These are phyloP conservation scores for Iselma pallidipennis DNA, from an alignment of 2,888 invertebrate genomes.

Conservation along the genomic window DNA sequence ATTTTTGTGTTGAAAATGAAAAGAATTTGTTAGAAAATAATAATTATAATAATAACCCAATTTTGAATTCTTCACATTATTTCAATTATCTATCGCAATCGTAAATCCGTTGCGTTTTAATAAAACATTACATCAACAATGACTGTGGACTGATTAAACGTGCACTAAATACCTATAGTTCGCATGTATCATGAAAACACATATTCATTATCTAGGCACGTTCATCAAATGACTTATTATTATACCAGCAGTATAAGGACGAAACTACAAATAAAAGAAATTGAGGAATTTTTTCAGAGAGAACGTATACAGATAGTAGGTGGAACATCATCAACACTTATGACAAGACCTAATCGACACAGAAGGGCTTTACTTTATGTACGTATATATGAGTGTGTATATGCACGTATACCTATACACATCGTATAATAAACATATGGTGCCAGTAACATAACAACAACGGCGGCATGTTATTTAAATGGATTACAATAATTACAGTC, in stretches of 20 bases:
- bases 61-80: no score
- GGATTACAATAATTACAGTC: constrained; percentile 33
- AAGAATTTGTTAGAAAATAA: no score
- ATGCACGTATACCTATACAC: no score
- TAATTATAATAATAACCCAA: no score
- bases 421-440: constrained; percentile 34
- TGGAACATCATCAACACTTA: background rate
- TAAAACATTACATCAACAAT: background rate
- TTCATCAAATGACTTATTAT: constrained; percentile 11
- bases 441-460: constrained; percentile 16
- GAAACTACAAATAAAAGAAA: background rate
- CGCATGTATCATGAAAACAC: constrained; percentile 9
- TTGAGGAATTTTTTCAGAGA: constrained; percentile 1
- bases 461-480: constrained; percentile 30
- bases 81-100: no score
- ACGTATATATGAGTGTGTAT: no score
- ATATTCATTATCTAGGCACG: constrained; percentile 4
- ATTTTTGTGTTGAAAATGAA: no score
- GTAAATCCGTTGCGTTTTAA: background rate
- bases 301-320: no score
- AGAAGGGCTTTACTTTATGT: constrained; percentile 12
- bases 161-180: constrained; percentile 4
- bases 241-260: background rate
- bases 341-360: constrained; percentile 11
- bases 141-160: background rate